Base-by-base conservation (phyloP, 2,888 invertebrate genomes). In the Incurvaria masculella region DNA sequence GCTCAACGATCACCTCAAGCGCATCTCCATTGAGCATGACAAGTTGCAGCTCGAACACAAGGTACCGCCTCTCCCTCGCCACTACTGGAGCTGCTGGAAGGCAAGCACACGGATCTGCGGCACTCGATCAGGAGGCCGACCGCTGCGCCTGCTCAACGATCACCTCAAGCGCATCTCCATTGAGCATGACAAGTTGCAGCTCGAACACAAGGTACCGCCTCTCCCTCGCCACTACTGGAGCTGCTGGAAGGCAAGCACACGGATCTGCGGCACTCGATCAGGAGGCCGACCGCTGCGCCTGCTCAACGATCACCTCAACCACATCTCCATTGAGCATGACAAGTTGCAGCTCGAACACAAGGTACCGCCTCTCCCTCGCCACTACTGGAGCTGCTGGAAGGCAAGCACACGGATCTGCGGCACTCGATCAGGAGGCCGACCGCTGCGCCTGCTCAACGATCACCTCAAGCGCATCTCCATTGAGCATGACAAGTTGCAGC, bases 51-150 rank as follows among this genome's bases (percentile, higher is more conserved):
- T 73, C 52, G 72, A 74, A 50, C 68, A 66, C 53, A 72, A 72
- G 55, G 69, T 72, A 44, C 62, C 69, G 23, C 57, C 69, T n/a
- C n/a, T n/a, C n/a, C n/a, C n/a, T n/a, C n/a, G n/a, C n/a, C n/a
- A n/a, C n/a, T n/a, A n/a, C 59, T 71, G 48, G 72, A 75, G 51
- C 62, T 59, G 53, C 53, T 78, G n/a, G 66, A 73, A 55, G 52
- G 57, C 14, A 68, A 74, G 48, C 69, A 64, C 56, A 62, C 68
- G 51, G 65, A 69, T 50, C 59, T 78, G 45, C 68, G 51, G 72
- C 70, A 55, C 63, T 78, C 14, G 65, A 67, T 55, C 75, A 72
- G 58, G 76, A 78, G 55, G 64, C 68, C 5, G 75, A 75, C 57
- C 75, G 33, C 56, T 78, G 21, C 65, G 68, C 57, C 72, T 69